Base-by-base conservation (phyloP, 2,113 vertebrate species). In the Corythornis cristatus region DNA sequence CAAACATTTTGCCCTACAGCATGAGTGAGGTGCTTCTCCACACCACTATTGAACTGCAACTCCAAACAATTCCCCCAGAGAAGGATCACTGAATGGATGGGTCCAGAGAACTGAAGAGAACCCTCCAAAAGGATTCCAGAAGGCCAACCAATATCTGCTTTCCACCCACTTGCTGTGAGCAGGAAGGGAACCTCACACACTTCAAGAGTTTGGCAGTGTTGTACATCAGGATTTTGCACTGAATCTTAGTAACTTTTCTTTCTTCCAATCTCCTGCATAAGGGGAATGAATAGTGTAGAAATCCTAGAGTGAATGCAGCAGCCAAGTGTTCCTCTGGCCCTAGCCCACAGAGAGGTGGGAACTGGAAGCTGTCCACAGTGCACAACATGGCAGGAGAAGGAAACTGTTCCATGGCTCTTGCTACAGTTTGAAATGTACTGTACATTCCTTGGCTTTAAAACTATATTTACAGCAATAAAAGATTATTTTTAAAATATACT, bases 281-380 rank as follows among this genome's bases (percentile, higher is more conserved):
- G 68, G 86, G 56, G 51, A 80, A 74, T 65, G 64, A 88, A 45
- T 8, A 31, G 43, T 8, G 37, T 10, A 57, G 65, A 66, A 75
- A 90, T 67, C 9, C n/a, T 31, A 48, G 57, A 90, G 67, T 15
- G 68, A 67, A 12, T 8, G 67, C 37, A 76, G 82, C 58, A 85
- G 92, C 76, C 93, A 96, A 94, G 76, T 8, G 33, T 15, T 87
- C 10, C 72, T 50, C 40, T 74, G 88, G 92, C 79, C n/a, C 20
- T 33, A 40, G 57, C 83, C 75, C 74, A 62, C 19, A 53, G 3
- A 70, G 75, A 93, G 92, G 70, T 78, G 83, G 77, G 56, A 93
- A 31, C 21, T 81, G 85, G 43, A 72, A 93, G 77, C 28, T 77
- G 65, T 75, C 73, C 86, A 78, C 57, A 65, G 64, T 3, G 3